Base-by-base conservation (phyloP, 2,797 vertebrate genomes). In the Bufotes viridis region DNA sequence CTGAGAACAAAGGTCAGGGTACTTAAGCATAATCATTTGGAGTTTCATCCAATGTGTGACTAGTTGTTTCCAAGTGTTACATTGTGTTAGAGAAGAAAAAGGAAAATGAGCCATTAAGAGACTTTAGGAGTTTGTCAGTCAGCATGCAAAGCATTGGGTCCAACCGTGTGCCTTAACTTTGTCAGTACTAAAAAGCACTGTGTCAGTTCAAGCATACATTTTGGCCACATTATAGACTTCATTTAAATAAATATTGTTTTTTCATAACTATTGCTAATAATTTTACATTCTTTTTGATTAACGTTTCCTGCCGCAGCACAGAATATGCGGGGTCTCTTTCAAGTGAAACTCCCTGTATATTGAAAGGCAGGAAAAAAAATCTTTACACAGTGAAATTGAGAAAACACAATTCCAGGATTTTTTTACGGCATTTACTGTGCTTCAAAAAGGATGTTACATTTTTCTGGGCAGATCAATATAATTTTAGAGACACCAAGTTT, bases 21-120 rank as follows among this genome's bases (percentile, higher is more conserved):
- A 87, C 78, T 93, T 91, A 89, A 91, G 88, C 90, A 90, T 92
- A 89, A 91, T 85, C 78, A 93, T 90, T 72, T 79, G 84, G 76
- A 55, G 81, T 90, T 92, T 92, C 90, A 86, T 91, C 92, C 92
- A 95, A 79, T 0, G 0, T 88, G 84, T 93, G 91, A 93, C 91
- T 90, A 78, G 93, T 89, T 92, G 89, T 93, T 95, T 94, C 94
- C 93, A 93, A 84, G 83, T 58, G 90, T 78, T 80, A 90, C 74
- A 92, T 82, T 1, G 0, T 91, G 85, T 86, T 90, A 89, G 89
- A 88, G 88, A 82, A 86, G 80, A 89, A 90, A 74, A 49, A 91
- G 78, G 89, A 92, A 91, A 93, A 91, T 0, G 53, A 93, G 76
- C 85, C 90, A 90, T 90, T 90, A 82, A 91, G 88, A 85, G 89